Evolutionary conservation across 2,888 invertebrate genomes (phyloP), one percentile per base, ranked within the genome.

Genomic region (Malthinus seriepunctatus): DNA sequence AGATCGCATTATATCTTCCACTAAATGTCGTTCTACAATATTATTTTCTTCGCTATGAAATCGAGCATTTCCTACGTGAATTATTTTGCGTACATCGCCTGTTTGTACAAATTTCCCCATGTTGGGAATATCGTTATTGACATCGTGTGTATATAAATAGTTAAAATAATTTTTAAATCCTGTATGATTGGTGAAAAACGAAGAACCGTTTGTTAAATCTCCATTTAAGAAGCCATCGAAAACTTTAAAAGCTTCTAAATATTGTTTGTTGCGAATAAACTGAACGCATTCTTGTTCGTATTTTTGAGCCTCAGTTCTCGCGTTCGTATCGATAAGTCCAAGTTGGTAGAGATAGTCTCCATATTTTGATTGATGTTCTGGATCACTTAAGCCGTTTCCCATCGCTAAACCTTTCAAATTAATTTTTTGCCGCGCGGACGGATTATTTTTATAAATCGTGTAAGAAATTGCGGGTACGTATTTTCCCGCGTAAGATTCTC

Each of bases 401-500:
- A 93, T 91, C 0, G 86, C 85, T 61, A 90, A 73, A 3, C 89
- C 89, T 77, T 86, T 83, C 38, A 88, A 75, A 73, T 91, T 90
- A 10, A 91, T 89, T 75, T 86, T 87, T 4, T 83, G 77, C 51
- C 80, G 75, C 0, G 88, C 85, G 5, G 68, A 74, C 7, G 81
- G 80, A 69, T 85, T 84, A 63, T 86, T 86, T 64, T 84, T 83
- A 68, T 89, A 86, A 54, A 92, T 91, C 0, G 88, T 86, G 72
- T 89, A 86, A 0, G 87, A 85, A 48, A 91, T 76, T 0, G 93
- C 91, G 1, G 95, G 95, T 0, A 88, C 85, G 73, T 88, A 88
- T 74, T 88, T 88, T 0, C 95, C 95, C 39, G 86, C 94, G 73
- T 95, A 95, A 0, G 93, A 94, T 79, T 96, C 95, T 1, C 96